Percentiles rank a stretch among this genome's conserved stretches.
Conservation (phyloP, 1,140 invertebrate genomes). For the Nebria ingens region DNA sequence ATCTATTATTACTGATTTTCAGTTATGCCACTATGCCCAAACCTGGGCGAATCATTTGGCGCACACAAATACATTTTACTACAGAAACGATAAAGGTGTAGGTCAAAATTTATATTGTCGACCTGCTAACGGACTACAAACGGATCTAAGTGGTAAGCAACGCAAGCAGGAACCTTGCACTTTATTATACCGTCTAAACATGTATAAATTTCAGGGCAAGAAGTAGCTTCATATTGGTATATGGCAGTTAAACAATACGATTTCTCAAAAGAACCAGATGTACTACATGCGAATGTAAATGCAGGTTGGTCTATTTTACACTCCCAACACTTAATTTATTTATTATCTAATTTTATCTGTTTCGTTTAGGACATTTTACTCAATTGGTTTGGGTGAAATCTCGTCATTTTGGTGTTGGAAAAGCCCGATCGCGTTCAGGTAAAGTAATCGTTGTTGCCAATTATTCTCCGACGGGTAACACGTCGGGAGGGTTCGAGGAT, state of each 20-base stretch:
- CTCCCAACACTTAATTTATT: neutral
- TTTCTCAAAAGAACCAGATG: constrained; percentile 60
- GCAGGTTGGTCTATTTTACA: constrained; percentile 47
- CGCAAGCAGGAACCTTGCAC: neutral
- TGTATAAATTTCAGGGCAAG: constrained; percentile 51
- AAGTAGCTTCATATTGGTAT: constrained; percentile 80
- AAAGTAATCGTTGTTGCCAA: constrained; percentile 72
- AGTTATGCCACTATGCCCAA: constrained; percentile 72
- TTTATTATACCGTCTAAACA: neutral
- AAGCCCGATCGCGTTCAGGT: constrained; percentile 62
- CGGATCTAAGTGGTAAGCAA: constrained; percentile 49
- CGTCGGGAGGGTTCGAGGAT: constrained; percentile 59
- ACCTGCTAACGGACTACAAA: constrained; percentile 49
- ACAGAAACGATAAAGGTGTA: constrained; percentile 59
- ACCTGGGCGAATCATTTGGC: constrained; percentile 77
- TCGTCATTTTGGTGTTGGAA: constrained; percentile 70
- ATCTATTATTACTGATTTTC: no score
- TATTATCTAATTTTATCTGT: constrained; percentile 8
- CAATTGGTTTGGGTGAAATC: constrained; percentile 81
- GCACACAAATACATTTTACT: constrained; percentile 64
- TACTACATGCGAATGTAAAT: constrained; percentile 64
- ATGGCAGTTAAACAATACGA: constrained; percentile 67
- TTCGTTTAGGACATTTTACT: constrained; percentile 69
- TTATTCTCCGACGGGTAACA: constrained; percentile 68
- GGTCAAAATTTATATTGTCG: constrained; percentile 68